Evolutionary conservation across 2,888 invertebrate species (phyloP).

Genomic region (Nephrotoma appendiculata): DNA sequence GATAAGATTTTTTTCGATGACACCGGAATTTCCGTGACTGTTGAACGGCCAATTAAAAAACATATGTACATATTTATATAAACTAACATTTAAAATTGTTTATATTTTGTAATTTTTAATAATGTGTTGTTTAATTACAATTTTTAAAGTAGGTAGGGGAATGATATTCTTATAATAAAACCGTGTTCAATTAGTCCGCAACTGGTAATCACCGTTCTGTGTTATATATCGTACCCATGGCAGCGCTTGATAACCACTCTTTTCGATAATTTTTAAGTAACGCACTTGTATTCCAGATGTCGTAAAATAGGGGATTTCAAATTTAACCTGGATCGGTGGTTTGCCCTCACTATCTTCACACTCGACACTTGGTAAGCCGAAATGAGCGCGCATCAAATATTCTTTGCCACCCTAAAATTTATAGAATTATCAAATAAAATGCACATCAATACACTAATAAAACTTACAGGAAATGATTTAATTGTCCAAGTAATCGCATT

Average conservation of each 20-base stretch:
- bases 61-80: background rate
- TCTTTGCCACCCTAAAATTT: constrained; percentile 74
- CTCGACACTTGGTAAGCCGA: constrained; percentile 90
- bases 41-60: too few species aligned
- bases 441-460: background rate
- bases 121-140: background rate
- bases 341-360: constrained; percentile 90
- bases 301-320: constrained; percentile 98
- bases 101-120: background rate
- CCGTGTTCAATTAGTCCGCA: constrained; percentile 66
- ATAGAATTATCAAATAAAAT: constrained; percentile 2
- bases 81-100: background rate
- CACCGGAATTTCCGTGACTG: too few species aligned
- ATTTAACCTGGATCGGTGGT: constrained; percentile 96
- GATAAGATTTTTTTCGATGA: too few species aligned
- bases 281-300: constrained; percentile 96
- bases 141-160: background rate
- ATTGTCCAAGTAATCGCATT: constrained; percentile 96
- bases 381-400: constrained; percentile 95
- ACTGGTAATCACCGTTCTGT: constrained; percentile 96
- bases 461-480: constrained; percentile 71
- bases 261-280: constrained; percentile 95
- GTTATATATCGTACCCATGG: constrained; percentile 99
- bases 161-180: background rate
- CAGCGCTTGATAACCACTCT: constrained; percentile 95